Percentiles rank a stretch among this genome's conserved stretches.
These are phyloP conservation scores for Sturmia bella DNA, from an alignment of 2,888 invertebrate genomes.

Conservation along the genomic window DNA sequence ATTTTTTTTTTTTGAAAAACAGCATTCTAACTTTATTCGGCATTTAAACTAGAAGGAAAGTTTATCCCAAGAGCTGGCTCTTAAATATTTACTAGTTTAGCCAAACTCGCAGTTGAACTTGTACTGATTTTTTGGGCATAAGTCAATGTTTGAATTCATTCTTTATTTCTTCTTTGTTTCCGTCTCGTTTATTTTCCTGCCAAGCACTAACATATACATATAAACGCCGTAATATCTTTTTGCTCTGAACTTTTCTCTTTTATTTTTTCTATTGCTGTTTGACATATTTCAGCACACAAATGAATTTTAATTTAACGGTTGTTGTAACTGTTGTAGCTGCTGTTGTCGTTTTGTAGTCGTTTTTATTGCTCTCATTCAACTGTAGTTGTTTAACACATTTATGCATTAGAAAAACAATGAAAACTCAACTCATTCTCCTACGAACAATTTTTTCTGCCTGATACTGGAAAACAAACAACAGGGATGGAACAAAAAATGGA, in stretches of 20 bases:
- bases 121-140: neutral
- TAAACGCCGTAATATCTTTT: neutral
- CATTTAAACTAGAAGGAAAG: no score
- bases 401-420: slow-evolving; percentile 32
- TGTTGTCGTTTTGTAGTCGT: slow-evolving; percentile 5
- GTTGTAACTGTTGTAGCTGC: slow-evolving; percentile 29
- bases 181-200: slow-evolving; percentile 3
- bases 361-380: slow-evolving; percentile 21
- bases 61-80: no score
- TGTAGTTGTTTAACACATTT: slow-evolving; percentile 11
- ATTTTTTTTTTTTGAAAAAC: no score
- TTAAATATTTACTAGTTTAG: no score
- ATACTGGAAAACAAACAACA: neutral
- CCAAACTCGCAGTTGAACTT: neutral
- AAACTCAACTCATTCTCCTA: neutral
- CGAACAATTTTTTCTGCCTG: neutral
- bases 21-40: no score
- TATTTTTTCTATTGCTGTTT: slow-evolving; percentile 14
- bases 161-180: slow-evolving; percentile 36
- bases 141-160: slow-evolving; percentile 51
- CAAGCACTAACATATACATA: neutral
- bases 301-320: slow-evolving; percentile 55
- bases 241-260: neutral
- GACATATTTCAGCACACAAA: slow-evolving; percentile 46
- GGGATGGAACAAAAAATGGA: neutral